Base-by-base conservation (phyloP, 2,888 invertebrate genomes). In the Hypsopygia costalis region DNA sequence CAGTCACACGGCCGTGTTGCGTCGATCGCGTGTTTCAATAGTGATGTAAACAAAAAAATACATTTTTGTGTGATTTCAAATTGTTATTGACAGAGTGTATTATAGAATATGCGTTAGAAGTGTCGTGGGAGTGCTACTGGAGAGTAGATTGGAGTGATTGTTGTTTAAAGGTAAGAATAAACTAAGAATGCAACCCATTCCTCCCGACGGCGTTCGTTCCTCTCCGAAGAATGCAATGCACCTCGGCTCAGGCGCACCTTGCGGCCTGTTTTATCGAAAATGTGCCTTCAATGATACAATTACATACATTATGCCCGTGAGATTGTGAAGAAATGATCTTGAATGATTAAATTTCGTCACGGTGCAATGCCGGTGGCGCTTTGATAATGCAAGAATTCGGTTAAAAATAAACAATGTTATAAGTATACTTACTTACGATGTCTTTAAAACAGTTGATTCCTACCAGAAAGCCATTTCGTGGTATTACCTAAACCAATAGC, bases 211-310 rank as follows among this genome's bases (percentile, higher is more conserved):
- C 16, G 79, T 78, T n/a, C 81, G 74, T 79, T 81, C 82, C 83
- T 83, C 81, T 81, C 67, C 66, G 60, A 80, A 79, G 87, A 86
- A 87, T 87, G 85, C 75, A 78, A 54, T 75, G 73, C 76, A 80
- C 81, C 75, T 70, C 69, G 66, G 76, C 85, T 83, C 86, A 86
- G 67, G 76, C 85, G 85, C 86, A 88, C 86, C 86, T 86, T 82
- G 81, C 73, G 55, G 44, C 45, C 40, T 58, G 53, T 55, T 62
- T 64, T 61, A 69, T 70, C 67, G 61, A 75, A 74, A 70, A 70
- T 61, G 62, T 60, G 62, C 44, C 43, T 61, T 58, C 60, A 55
- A 57, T 62, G 43, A 61, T 51, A 52, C 49, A 47, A 45, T 48
- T 47, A 43, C 35, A 35, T 36, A n/a, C 16, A 36, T 27, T 22